A percentile compares a stretch with the other conserved stretches of the same genome.
These are phyloP conservation scores for Danaus plexippus DNA, from an alignment of 1,140 invertebrate genomes.

Conservation along the genomic window DNA sequence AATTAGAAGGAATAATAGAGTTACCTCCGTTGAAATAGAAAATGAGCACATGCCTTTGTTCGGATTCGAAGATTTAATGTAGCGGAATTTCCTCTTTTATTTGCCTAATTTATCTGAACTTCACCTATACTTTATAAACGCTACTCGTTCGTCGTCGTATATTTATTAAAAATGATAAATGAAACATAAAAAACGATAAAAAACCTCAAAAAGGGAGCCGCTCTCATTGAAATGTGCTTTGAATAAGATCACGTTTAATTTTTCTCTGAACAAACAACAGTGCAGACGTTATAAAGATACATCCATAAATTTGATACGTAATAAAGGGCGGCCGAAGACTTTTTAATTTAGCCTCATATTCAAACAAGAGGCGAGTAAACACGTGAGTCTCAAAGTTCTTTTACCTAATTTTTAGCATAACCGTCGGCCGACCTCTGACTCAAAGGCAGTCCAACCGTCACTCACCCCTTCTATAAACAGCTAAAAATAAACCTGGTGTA, in stretches of 20 bases:
- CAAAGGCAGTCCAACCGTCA: slow-evolving; percentile 55
- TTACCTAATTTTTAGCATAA: slow-evolving; percentile 29
- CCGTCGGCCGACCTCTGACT: slow-evolving; percentile 27
- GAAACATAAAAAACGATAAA: too few species aligned
- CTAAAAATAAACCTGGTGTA: slow-evolving; percentile 54
- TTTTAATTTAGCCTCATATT: slow-evolving; percentile 5
- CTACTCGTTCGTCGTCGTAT: too few species aligned
- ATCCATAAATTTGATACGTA: too few species aligned
- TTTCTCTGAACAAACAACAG: too few species aligned
- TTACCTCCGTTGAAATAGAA: slow-evolving; percentile 22
- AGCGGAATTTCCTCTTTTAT: not conserved
- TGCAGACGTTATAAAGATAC: too few species aligned
- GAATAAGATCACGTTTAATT: too few species aligned
- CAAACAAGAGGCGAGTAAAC: slow-evolving; percentile 21
- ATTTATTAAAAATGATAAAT: too few species aligned
- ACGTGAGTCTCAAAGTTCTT: slow-evolving; percentile 22
- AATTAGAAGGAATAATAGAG: slow-evolving; percentile 43
- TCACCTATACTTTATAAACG: too few species aligned
- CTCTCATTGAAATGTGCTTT: too few species aligned
- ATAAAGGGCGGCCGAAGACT: slow-evolving; percentile 6
- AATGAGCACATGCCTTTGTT: slow-evolving; percentile 19
- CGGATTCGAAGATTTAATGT: slow-evolving; percentile 7
- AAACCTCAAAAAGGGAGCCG: too few species aligned
- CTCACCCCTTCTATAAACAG: slow-evolving; percentile 41
- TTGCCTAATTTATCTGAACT: too few species aligned